Evolutionary conservation across 2,113 vertebrate genomes (phyloP), one percentile per base, ranked within the genome.

Genomic region (Lontra canadensis): DNA sequence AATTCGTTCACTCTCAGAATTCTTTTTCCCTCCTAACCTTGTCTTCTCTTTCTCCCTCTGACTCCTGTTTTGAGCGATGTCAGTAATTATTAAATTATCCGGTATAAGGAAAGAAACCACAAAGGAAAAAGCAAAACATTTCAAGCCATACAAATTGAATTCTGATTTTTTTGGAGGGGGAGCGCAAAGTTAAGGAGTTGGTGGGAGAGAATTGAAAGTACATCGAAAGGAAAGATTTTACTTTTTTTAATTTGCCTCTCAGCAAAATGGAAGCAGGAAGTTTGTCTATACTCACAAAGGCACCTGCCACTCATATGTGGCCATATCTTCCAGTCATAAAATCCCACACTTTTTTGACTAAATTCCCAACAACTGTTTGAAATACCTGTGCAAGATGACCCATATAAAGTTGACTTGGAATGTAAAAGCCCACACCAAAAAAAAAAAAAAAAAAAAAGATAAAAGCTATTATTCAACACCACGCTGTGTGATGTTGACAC

Each of bases 21-120:
- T 95, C 18, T 80, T 47, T n/a, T 88, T 86, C 34, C 29, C 94
- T 63, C 63, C 44, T 90, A 11, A 92, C 76, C 85, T 81, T 89
- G 3, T 81, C 67, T 76, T 90, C 94, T 95, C 36, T 65, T 44
- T 55, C 23, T 63, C 59, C 59, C 13, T 96, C 59, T 88, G 71
- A 59, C 85, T 86, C 31, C n/a, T 94, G 34, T 31, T 92, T 69
- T 94, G 69, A 78, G 29, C 52, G 44, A 86, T 93, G 88, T 91
- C 25, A 78, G 31, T 36, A 44, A 93, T 17, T 73, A 90, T 91
- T 93, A 79, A 85, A 73, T 86, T n/a, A 90, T 44, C 61, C 44
- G 85, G 36, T 67, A 86, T 90, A 92, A 92, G 71, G 39, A 88
- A 95, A 89, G 59, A 89, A 96, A 82, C 42, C 49, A 95, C 49